These are phyloP conservation scores for Nemoura dubitans DNA, from an alignment of 2,888 invertebrate species.

Conservation along the genomic window DNA sequence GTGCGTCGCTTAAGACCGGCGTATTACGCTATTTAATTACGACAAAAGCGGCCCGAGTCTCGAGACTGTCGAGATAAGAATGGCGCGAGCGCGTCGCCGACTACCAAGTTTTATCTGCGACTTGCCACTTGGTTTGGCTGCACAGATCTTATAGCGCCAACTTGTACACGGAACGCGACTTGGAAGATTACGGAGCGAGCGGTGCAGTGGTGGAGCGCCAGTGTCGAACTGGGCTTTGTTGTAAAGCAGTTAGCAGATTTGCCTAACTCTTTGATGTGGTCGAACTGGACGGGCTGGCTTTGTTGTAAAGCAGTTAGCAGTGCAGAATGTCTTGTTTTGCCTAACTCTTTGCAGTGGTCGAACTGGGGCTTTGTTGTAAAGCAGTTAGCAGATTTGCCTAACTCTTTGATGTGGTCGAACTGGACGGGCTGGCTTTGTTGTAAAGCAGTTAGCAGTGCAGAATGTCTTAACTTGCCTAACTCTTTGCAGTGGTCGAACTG, in stretches of 20 bases:
- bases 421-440: too few species aligned
- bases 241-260: too few species aligned
- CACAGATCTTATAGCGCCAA: background rate
- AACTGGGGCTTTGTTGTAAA: background rate
- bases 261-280: too few species aligned
- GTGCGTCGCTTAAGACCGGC: background rate
- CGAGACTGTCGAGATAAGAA: background rate
- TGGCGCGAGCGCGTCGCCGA: background rate
- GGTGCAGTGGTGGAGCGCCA: background rate
- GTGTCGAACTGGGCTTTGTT: background rate
- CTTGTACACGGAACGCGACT: background rate
- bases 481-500: background rate
- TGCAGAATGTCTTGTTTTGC: too few species aligned
- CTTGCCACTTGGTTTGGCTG: background rate
- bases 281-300: too few species aligned
- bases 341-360: background rate
- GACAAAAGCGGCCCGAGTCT: background rate
- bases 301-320: too few species aligned
- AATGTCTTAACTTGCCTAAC: too few species aligned
- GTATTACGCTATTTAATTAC: constrained; percentile 12
- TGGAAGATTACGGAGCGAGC: background rate
- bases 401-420: too few species aligned
- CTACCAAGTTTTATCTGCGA: background rate
- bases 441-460: too few species aligned
- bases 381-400: too few species aligned